Evolutionary conservation across 2,113 vertebrate genomes (phyloP).

Genomic region (Lipotes vexillifer): DNA sequence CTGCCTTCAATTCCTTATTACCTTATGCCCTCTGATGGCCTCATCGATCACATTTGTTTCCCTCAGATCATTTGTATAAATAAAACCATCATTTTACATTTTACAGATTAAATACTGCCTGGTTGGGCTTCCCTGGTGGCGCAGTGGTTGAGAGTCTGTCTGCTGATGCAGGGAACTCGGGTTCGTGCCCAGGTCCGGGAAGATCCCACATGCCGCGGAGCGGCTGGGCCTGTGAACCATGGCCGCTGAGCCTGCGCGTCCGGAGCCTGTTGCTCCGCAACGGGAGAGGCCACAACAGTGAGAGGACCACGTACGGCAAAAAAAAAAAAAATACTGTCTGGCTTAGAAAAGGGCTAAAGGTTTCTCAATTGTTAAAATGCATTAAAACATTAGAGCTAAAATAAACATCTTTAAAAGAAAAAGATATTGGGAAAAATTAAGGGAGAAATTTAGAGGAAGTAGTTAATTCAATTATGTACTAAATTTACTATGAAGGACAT

Average conservation of each 20-base stretch:
- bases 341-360: neutral
- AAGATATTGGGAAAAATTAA: neutral
- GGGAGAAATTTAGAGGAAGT: neutral
- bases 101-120: neutral
- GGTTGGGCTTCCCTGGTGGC: too few relatives aligned
- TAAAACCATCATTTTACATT: conserved; percentile 13
- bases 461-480: neutral
- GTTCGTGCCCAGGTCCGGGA: too few relatives aligned
- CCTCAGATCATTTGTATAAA: neutral
- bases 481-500: neutral
- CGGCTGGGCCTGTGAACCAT: too few relatives aligned
- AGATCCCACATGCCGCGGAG: too few relatives aligned
- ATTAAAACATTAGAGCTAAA: neutral
- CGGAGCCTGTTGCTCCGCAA: too few relatives aligned
- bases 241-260: too few relatives aligned
- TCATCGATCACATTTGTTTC: neutral
- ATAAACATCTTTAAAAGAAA: neutral
- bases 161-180: too few relatives aligned
- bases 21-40: neutral
- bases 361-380: neutral
- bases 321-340: neutral
- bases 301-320: too few relatives aligned
- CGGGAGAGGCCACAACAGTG: too few relatives aligned
- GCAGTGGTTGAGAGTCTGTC: too few relatives aligned
- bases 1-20: neutral